These are phyloP conservation scores for Phasia obesa DNA, from an alignment of 2,888 invertebrate genomes.

Conservation along the genomic window DNA sequence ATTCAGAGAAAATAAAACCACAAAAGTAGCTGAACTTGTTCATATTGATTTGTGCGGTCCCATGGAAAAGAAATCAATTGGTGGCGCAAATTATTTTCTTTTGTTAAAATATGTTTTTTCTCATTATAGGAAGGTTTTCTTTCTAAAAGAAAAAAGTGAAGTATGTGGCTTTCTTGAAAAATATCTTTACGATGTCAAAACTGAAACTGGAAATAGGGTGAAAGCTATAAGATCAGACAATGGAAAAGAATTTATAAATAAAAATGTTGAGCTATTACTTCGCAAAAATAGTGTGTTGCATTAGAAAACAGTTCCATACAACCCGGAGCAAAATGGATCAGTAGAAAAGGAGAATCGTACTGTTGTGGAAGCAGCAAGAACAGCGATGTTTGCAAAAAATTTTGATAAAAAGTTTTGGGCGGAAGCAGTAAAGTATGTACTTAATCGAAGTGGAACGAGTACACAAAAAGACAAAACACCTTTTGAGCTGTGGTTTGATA, in stretches of 20 bases:
- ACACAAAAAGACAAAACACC: constrained; percentile 73
- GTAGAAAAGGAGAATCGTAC: constrained; percentile 66
- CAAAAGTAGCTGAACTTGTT: constrained; percentile 33
- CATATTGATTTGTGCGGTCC: constrained; percentile 49
- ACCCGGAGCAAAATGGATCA: constrained; percentile 53
- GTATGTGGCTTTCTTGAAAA: constrained; percentile 25
- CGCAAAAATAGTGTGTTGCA: constrained; percentile 30
- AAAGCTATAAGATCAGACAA: too few relatives aligned
- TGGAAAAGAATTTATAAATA: too few relatives aligned
- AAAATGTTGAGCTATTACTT: constrained; percentile 36
- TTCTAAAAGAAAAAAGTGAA: constrained; percentile 46
- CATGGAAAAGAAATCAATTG: constrained; percentile 40
- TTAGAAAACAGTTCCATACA: constrained; percentile 37
- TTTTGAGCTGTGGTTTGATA: constrained; percentile 73
- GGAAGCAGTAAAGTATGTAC: constrained; percentile 68
- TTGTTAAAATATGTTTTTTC: constrained; percentile 45
- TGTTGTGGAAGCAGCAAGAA: constrained; percentile 69
- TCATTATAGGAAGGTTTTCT: constrained; percentile 31
- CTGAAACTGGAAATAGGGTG: constrained; percentile 44
- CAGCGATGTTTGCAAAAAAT: constrained; percentile 63
- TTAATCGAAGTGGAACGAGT: constrained; percentile 41
- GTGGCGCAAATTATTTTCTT: constrained; percentile 32
- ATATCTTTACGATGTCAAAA: constrained; percentile 34
- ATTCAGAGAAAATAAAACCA: constrained; percentile 20
- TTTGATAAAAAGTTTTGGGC: constrained; percentile 57